Conservation (phyloP, 92 coral and sea anemone genomes). For the Porites lobata region DNA sequence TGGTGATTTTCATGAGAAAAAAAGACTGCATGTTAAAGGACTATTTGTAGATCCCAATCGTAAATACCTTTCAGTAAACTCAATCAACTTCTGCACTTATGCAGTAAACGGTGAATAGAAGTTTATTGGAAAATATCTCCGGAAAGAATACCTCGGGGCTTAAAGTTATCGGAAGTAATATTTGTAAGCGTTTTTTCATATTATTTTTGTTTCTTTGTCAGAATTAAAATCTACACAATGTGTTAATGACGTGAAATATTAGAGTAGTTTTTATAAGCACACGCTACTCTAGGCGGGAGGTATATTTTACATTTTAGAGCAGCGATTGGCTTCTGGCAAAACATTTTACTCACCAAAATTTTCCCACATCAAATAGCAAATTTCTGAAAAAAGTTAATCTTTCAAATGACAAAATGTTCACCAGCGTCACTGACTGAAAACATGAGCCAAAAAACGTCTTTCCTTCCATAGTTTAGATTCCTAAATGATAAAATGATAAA, state of each 20-base stretch:
- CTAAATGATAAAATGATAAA: too few species aligned
- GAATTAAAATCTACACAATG: neutral
- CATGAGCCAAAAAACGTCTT: too few species aligned
- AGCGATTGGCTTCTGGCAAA: too few species aligned
- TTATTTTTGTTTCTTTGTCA: neutral
- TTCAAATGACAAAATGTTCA: too few species aligned
- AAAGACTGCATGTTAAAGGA: too few species aligned
- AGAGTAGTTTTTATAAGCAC: neutral
- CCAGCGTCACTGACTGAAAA: too few species aligned
- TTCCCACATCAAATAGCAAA: neutral
- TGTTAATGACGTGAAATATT: too few species aligned
- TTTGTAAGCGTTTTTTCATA: neutral
- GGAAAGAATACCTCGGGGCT: neutral
- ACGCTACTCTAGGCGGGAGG: neutral
- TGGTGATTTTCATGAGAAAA: neutral
- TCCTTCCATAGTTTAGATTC: too few species aligned
- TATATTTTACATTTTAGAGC: too few species aligned
- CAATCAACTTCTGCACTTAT: neutral
- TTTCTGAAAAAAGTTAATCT: neutral
- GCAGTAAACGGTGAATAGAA: neutral
- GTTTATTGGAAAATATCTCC: neutral
- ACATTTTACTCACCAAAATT: too few species aligned
- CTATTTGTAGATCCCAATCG: neutral
- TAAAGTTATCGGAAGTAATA: neutral
- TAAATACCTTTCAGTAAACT: neutral